Evolutionary conservation across 2,113 vertebrate genomes (phyloP).

Genomic region (Siniperca knerii): DNA sequence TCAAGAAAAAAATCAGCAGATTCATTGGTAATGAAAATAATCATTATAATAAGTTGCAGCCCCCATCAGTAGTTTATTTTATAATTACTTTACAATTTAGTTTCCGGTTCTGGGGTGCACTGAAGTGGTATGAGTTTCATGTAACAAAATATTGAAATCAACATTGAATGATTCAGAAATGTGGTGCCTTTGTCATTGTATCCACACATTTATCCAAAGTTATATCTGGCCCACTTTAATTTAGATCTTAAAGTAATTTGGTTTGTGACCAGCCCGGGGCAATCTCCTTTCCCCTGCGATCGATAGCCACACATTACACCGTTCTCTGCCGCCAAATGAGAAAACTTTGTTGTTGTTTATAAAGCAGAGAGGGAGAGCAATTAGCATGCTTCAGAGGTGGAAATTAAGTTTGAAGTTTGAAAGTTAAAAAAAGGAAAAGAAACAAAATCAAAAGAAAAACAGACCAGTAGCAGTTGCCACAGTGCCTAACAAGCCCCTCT

Average conservation of each 20-base stretch:
- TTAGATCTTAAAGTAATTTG: conserved; percentile 56
- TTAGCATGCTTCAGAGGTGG: conserved; percentile 65
- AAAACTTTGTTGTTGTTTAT: conserved; percentile 62
- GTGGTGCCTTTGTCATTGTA: neutral
- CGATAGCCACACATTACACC: conserved; percentile 55
- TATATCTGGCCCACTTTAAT: conserved; percentile 28
- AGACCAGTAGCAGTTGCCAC: conserved; percentile 40
- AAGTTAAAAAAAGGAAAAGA: conserved; percentile 30
- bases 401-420: conserved; percentile 66
- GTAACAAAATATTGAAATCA: neutral
- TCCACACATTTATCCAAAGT: conserved; percentile 25
- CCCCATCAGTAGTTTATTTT: neutral
- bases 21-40: neutral
- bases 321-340: conserved; percentile 62
- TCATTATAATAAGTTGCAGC: neutral
- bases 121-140: neutral
- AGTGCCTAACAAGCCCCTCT: conserved; percentile 51
- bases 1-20: neutral
- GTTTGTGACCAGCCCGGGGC: conserved; percentile 55
- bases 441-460: conserved; percentile 42
- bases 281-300: conserved; percentile 49
- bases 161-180: conserved; percentile 1
- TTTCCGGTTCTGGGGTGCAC: neutral
- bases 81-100: neutral
- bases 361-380: conserved; percentile 44